Percentiles rank a stretch among this genome's conserved stretches.
phyloP scores from a whole-genome alignment of 2,113 vertebrate species.

The Bungarus multicinctus region DNA sequence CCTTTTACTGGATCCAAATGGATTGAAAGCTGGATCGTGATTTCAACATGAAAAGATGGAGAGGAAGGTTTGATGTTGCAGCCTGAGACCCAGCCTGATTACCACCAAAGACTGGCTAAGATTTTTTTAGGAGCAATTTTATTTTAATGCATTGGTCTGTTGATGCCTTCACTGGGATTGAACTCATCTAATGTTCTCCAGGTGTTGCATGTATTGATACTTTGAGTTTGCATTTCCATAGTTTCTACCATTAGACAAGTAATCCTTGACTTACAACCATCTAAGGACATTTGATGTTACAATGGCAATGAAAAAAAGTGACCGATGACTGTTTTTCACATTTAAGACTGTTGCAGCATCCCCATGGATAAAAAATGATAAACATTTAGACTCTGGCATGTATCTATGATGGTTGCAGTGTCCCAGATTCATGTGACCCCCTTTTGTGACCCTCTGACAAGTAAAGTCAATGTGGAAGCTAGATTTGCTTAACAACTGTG shows the following conservation, averaged over 20 bases:
- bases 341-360: neutral
- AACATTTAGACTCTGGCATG: neutral
- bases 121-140: neutral
- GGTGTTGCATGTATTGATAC: neutral
- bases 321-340: neutral
- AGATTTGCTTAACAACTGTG: neutral
- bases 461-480: neutral
- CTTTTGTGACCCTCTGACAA: neutral
- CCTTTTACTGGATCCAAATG: neutral
- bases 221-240: neutral
- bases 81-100: neutral
- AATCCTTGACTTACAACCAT: neutral
- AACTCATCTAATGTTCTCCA: neutral
- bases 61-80: neutral
- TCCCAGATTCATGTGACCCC: neutral
- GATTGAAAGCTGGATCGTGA: neutral
- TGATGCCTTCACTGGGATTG: neutral
- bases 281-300: neutral
- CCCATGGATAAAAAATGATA: neutral
- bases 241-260: neutral
- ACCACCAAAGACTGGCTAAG: neutral
- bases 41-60: neutral
- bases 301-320: neutral
- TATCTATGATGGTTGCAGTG: neutral
- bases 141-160: neutral